Evolutionary conservation across 1,140 invertebrate species (phyloP), one percentile per base, ranked within the genome.

Genomic region (Drepana arcuata): DNA sequence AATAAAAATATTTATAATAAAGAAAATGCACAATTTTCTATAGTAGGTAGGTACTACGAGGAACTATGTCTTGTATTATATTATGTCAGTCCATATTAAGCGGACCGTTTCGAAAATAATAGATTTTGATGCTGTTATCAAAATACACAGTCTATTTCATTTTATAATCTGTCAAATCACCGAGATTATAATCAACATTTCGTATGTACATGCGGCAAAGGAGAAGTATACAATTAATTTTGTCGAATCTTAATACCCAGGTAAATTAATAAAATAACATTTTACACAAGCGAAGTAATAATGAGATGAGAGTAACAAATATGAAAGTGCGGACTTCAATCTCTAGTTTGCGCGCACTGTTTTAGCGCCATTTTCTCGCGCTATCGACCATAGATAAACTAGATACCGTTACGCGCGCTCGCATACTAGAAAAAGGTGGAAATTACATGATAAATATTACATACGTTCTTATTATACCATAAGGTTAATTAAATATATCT

Each of bases 1-100:
- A 66, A 67, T 64, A 73, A 61, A 71, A 71, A 70, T 62, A 63
- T 68, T 72, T n/a, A n/a, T n/a, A 73, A 68, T 61, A 77, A 74
- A 67, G 58, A 70, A 81, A 75, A 82, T 82, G 74, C 74, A 79
- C 60, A 74, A 79, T 74, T 82, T 82, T 69, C 74, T 82, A 79
- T 78, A n/a, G n/a, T n/a, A 64, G 74, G 71, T 82, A 79, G 77
- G 77, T 81, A 81, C 77, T 77, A 81, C 79, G 67, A 81, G 77
- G 77, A 81, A 81, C 77, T 81, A 77, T 79, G 60, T 69, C 56
- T 68, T 81, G 72, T 81, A 77, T 68, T 69, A 66, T 71, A 55
- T 57, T 48, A 56, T 60, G 46, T 60, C 48, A 59, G 55, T 62
- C 48, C 55, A 47, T 55, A 52, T 55, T 53, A 53, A 46, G 47